Evolutionary conservation across 2,888 invertebrate genomes (phyloP), one percentile per base, ranked within the genome.

Genomic region (Macropis europaea): DNA sequence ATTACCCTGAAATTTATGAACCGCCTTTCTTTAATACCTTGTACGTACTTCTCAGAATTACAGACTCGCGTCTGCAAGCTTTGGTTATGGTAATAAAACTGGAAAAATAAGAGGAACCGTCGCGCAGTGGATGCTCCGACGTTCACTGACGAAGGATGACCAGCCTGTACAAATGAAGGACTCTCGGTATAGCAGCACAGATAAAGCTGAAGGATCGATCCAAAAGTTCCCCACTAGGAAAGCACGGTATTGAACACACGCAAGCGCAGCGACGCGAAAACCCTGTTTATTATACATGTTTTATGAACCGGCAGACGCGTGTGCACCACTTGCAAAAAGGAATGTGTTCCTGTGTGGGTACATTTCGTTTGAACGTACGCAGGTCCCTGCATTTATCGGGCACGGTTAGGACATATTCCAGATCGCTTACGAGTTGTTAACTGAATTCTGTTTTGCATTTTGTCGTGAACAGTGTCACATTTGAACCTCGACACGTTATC

Each of bases 241-340:
- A 13, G 40, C 59, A 43, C 53, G 42, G 13, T 32, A 43, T 47
- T 17, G 40, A 69, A 71, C 68, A 71, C 68, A 77, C 81, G 82
- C 82, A 81, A 75, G 81, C 81, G 81, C 82, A 64, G 36, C 67
- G 61, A 69, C 67, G 69, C 56, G 66, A 30, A 57, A 45, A 72
- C 43, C 77, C 71, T 84, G 77, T 84, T 84, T 83, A 81, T 85
- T 81, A 81, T 81, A 81, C 80, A 80, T 82, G 77, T 82, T 82
- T 84, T 80, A 82, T 77, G 77, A 84, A 81, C 73, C 76, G 47
- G 38, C 57, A 50, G 53, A 30, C 36, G 32, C 26, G 62, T 48
- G 72, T 24, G 26, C 48, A 53, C 34, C 45, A 19, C 52, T 52
- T 34, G 52, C 45, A 42, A 53, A 72, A 72, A 72, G 42, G 52